phyloP scores from a whole-genome alignment of 2,113 vertebrate genomes.

The Desmodus rotundus region DNA sequence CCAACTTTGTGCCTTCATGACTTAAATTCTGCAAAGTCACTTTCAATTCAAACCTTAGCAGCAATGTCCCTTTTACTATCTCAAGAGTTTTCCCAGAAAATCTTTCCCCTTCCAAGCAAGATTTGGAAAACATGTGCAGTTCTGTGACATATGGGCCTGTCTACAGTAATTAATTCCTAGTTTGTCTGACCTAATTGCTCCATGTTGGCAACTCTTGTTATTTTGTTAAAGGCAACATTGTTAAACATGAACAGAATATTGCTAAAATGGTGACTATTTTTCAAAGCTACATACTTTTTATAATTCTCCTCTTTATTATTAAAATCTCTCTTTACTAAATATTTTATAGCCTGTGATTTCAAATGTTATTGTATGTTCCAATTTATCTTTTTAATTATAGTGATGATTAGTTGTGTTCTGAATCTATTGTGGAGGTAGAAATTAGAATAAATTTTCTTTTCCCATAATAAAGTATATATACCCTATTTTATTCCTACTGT shows the following conservation, averaged over 20 bases:
- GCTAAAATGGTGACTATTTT: conserved; percentile 10
- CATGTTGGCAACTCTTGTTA: conserved; percentile 56
- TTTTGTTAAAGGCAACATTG: conserved; percentile 59
- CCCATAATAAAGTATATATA: background rate
- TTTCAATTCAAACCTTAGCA: background rate
- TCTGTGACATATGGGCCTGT: conserved; percentile 65
- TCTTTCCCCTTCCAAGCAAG: background rate
- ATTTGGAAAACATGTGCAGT: conserved; percentile 18
- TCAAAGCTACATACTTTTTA: background rate
- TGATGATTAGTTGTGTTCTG: conserved; percentile 13
- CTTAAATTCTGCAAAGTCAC: conserved; percentile 41
- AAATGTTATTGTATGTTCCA: background rate
- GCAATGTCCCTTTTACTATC: background rate
- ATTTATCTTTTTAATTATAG: conserved; percentile 52
- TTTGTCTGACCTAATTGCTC: conserved; percentile 66
- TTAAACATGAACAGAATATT: conserved; percentile 51
- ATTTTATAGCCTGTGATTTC: background rate
- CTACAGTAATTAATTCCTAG: conserved; percentile 68
- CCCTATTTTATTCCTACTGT: background rate
- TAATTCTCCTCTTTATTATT: conserved; percentile 31
- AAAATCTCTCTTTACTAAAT: background rate
- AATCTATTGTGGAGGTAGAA: background rate
- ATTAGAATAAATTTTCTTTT: background rate
- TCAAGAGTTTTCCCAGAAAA: conserved; percentile 53
- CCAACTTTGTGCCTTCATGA: background rate